Base-by-base conservation (phyloP, 2,113 vertebrate species). In the Naja naja region DNA sequence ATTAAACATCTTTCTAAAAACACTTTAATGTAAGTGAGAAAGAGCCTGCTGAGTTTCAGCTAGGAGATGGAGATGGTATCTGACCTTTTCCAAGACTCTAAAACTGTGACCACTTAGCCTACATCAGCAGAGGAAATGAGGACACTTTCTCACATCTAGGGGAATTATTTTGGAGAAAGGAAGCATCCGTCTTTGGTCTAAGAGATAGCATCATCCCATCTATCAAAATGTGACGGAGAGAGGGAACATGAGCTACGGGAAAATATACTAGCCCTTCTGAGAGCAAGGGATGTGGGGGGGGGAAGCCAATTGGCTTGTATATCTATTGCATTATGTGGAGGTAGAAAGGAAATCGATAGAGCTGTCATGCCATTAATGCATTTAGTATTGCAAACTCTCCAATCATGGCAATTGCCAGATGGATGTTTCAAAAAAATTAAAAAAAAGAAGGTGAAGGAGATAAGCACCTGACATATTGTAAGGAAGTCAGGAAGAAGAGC, bases 371-470 rank as follows among this genome's bases (percentile, higher is more conserved):
- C 39, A 10, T 64, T 94, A 92, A 89, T 87, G 95, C 95, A 89
- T 93, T 91, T 90, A 52, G 93, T 12, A 0, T 43, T 25, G 90
- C 91, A 56, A 92, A 91, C 14, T 16, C n/a, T 27, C 91, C 91
- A 20, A n/a, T 91, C 92, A 22, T 25, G 0, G 91, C 93, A 89
- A 56, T 93, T 81, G 60, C 87, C 94, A 95, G 96, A 96, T 53
- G 16, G 95, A 95, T 93, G 94, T 92, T 95, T 94, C 96, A 92
- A n/a, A n/a, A n/a, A n/a, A n/a, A n/a, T n/a, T 12, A 3, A 92
- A 85, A 1, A 25, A 22, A 43, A 9, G 22, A 69, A 39, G 47
- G 60, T 91, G 53, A 25, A 20, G 91, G 89, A 95, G 94, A 95
- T 45, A 91, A 94, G 93, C 60, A 85, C 92, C 93, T 89, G 95